Conservation (phyloP, 2,113 vertebrate genomes). For the Murina feae region DNA sequence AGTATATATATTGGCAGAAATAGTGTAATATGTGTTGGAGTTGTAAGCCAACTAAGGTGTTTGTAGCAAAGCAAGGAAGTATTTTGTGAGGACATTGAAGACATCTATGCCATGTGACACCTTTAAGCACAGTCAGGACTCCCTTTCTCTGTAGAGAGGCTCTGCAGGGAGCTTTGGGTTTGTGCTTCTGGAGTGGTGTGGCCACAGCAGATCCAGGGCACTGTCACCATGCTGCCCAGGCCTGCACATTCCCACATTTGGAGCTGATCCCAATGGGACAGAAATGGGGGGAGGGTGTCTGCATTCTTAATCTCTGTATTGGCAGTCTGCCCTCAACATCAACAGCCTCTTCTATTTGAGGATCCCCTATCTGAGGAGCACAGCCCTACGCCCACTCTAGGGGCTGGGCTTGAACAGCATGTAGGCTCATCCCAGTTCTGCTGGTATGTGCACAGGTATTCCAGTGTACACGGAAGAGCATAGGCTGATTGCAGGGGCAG, state of each 20-base stretch:
- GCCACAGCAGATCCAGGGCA: background rate
- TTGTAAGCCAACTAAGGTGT: too few species aligned
- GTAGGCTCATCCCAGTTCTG: background rate
- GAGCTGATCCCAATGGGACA: background rate
- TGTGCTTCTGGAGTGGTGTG: background rate
- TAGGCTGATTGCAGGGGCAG: too few species aligned
- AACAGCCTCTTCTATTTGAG: too few species aligned
- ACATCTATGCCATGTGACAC: background rate
- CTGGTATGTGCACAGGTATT: background rate
- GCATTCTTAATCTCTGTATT: background rate
- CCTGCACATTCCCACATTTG: fast-evolving
- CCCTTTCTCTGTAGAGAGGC: background rate
- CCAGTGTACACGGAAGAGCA: background rate
- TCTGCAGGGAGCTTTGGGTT: background rate
- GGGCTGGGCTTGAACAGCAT: background rate
- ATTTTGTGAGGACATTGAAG: background rate
- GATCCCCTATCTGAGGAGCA: fast-evolving
- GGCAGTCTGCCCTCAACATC: too few species aligned
- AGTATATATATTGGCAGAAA: background rate
- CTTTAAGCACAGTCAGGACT: fast-evolving
- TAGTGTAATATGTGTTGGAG: fast-evolving
- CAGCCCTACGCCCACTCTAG: too few species aligned
- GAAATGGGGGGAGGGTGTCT: too few species aligned
- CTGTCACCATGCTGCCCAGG: background rate
- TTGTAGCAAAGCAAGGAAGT: background rate